Evolutionary conservation across 2,797 vertebrate genomes (phyloP), one percentile per base, ranked within the genome.

Genomic region (Poecilia velifera): DNA sequence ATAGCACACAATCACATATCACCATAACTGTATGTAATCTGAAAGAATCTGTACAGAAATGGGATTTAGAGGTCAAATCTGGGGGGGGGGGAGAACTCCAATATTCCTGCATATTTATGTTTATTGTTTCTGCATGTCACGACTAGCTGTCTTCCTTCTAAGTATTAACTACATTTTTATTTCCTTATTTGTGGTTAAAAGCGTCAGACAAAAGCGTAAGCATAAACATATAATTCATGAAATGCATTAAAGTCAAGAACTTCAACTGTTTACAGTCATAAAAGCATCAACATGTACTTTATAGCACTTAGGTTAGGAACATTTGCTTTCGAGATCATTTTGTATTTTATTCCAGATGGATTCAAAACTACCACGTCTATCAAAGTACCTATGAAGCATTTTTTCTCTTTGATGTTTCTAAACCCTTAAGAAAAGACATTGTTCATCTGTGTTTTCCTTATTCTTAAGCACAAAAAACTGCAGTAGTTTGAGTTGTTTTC

Each of bases 1-100:
- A 92, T 92, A 87, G 68, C 68, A 45, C 39, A 45, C 39, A 71
- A 45, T 43, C 68, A 45, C 68, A 28, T 16, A 14, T 28, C 13
- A 25, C 22, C 68, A 16, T 16, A 3, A 46, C 13, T 18, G 6
- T 2, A 18, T 72, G 12, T 46, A 39, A 41, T 25, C 49, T 73
- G 28, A 53, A 47, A 53, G 14, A 53, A 73, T 3, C 22, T 4
- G 25, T 8, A 10, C 31, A 22, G n/a, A 13, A 53, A 36, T 6
- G 25, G 25, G 68, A 39, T 53, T 34, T 73, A 31, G 49, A 22
- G 46, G 28, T 51, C 9, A 36, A 55, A 55, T 36, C 49, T 49
- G 41, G 31, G 31, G 6, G 28, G 18, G 8, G 18, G 36, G 36
- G 36, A 13, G 31, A 41, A 41, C 36, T 68, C 20, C 36, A 39